Percentiles rank a stretch among this genome's conserved stretches.
Evolutionary conservation across 2,888 invertebrate species (phyloP).

Genomic region (Holacanthella duospinosa): DNA sequence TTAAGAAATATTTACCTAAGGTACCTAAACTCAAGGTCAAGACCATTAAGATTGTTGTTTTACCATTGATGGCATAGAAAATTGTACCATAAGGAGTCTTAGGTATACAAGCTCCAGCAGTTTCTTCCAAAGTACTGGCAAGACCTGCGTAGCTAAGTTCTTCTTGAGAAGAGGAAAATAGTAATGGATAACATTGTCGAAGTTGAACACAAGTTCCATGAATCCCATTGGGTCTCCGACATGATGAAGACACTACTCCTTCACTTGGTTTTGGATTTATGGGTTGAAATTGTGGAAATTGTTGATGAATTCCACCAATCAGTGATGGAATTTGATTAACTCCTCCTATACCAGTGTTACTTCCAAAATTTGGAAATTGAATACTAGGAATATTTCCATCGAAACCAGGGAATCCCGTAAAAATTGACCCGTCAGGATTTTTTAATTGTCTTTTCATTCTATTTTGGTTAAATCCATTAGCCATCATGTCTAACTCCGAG

Average conservation of each 20-base stretch:
- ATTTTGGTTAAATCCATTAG: no score
- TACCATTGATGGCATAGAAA: not conserved
- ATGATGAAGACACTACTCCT: not conserved
- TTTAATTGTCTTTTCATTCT: not conserved
- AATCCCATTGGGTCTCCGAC: not conserved
- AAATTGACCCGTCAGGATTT: not conserved
- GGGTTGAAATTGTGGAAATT: no score
- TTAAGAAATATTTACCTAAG: no score
- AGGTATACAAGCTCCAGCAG: not conserved
- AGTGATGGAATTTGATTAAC: not conserved
- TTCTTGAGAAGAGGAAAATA: slow-evolving; percentile 8
- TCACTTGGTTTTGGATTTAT: slow-evolving; percentile 1
- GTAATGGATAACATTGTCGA: slow-evolving; percentile 2
- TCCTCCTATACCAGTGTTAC: not conserved
- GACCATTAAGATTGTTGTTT: no score
- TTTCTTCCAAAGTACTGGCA: not conserved
- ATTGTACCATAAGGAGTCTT: not conserved
- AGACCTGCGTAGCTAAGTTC: not conserved
- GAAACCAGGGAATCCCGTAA: not conserved
- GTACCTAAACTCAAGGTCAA: no score
- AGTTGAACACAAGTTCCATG: not conserved
- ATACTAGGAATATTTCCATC: not conserved
- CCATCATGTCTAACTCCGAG: not conserved
- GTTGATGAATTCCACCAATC: no score
- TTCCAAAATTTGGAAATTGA: slow-evolving; percentile 3